A percentile compares a stretch with the other conserved stretches of the same genome.
Conservation (phyloP, 2,888 invertebrate species). For the Lepidocyrtoides sp. region DNA sequence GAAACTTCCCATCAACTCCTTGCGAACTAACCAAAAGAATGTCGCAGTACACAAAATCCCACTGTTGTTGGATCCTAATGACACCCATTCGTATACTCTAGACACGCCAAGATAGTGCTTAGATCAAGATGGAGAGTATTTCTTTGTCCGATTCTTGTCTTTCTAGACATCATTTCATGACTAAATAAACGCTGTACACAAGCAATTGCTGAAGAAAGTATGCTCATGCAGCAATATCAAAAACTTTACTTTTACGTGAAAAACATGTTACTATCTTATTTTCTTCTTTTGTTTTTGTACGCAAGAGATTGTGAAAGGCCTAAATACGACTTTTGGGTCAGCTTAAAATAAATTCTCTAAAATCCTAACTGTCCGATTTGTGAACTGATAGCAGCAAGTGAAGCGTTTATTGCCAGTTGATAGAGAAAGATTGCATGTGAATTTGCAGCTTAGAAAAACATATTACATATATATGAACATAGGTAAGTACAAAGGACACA, state of each 20-base stretch:
- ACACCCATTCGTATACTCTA: background rate
- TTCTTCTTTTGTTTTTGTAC: background rate
- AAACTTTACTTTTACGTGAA: background rate
- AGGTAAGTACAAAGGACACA: too few relatives aligned
- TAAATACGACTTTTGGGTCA: background rate
- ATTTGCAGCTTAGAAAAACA: background rate
- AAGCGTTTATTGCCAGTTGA: conserved; percentile 22
- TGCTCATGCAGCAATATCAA: too few relatives aligned
- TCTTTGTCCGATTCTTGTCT: conserved; percentile 6
- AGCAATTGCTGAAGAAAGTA: too few relatives aligned
- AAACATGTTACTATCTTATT: background rate
- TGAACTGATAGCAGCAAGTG: background rate
- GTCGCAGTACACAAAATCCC: background rate
- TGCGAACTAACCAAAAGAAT: background rate
- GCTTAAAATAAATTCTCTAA: background rate
- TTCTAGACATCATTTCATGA: conserved; percentile 16
- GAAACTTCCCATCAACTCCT: background rate
- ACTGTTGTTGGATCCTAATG: background rate
- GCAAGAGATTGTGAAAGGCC: background rate
- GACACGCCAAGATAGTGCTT: background rate
- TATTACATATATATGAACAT: too few relatives aligned
- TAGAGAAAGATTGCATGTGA: background rate
- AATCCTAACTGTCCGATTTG: background rate
- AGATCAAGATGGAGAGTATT: background rate
- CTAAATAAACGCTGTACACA: background rate